Evolutionary conservation across 2,797 vertebrate genomes (phyloP).

Genomic region (Argentina silus): DNA sequence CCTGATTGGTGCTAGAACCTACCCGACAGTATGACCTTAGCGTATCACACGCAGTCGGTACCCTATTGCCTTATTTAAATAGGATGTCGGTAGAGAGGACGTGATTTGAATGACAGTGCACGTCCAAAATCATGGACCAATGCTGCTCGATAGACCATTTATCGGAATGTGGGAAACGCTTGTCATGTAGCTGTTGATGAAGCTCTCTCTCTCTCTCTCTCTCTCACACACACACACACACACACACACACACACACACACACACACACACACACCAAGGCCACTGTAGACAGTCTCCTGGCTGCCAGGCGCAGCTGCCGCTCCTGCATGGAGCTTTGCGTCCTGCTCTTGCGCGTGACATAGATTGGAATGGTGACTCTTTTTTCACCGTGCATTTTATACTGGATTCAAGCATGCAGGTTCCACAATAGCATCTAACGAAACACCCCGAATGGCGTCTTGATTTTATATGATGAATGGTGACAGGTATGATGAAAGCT

Average conservation of each 20-base stretch:
- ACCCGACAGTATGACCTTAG: constrained; percentile 58
- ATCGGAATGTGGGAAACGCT: constrained; percentile 37
- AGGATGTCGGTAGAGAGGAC: constrained; percentile 57
- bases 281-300: constrained; percentile 3
- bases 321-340: constrained; percentile 5
- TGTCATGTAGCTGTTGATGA: constrained; percentile 1
- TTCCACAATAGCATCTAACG: neutral
- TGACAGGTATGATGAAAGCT: constrained; percentile 54
- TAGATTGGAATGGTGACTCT: constrained; percentile 11
- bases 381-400: neutral
- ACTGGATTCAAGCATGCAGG: constrained; percentile 10
- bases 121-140: constrained; percentile 51
- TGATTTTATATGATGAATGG: neutral
- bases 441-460: neutral
- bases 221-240: neutral
- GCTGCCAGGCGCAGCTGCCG: constrained; percentile 13
- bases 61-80: constrained; percentile 25
- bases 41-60: constrained; percentile 15
- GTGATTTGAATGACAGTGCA: constrained; percentile 73
- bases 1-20: constrained; percentile 19
- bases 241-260: constrained; percentile 2
- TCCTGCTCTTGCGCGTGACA: constrained; percentile 39
- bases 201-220: constrained; percentile 19
- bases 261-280: constrained; percentile 8
- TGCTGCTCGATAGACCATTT: constrained; percentile 56